Base-by-base conservation (phyloP, 2,797 vertebrate species). In the Clarias laeviceps region DNA sequence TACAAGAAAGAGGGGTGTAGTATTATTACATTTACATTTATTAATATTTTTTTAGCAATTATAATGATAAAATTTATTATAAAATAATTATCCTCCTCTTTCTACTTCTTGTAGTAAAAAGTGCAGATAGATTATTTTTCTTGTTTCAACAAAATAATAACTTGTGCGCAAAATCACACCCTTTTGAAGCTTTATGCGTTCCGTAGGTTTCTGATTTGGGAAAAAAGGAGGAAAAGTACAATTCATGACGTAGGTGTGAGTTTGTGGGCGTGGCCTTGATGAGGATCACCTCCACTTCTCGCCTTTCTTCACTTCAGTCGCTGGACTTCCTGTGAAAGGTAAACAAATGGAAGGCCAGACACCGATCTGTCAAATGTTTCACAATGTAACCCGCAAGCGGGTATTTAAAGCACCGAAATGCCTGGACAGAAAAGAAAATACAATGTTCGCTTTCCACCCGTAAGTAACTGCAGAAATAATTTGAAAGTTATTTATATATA, bases 381-480 rank as follows among this genome's bases (percentile, higher is more conserved):
- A 90, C 86, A 88, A 94, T 94, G 93, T 91, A 91, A 92, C 6
- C 66, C 29, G 59, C 29, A 83, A n/a, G 81, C 59, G 88, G 79
- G 83, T 69, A 80, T 40, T 89, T 20, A 85, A 82, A 83, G 86
- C 5, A 87, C 50, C 68, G 89, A 90, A 78, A 96, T 96, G 95
- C 93, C 94, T 37, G 91, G 93, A 89, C 91, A 91, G 81, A 96
- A 92, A 90, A 94, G 91, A 64, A 93, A 87, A 88, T 95, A 92
- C 69, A 94, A 90, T 37, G 92, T 94, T 22, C 93, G 95, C 1
- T 96, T 96, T 82, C 91, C 94, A 34, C 95, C 94, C 0, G 95
- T 96, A 90, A 95, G 95, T 95, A 88, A 1, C 0, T 2, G 6
- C n/a, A 5, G n/a, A 34, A 2, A n/a, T 69, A 0, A 37, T 83